Evolutionary conservation across 2,113 vertebrate genomes (phyloP), one percentile per base, ranked within the genome.

Genomic region (Galemys pyrenaicus): DNA sequence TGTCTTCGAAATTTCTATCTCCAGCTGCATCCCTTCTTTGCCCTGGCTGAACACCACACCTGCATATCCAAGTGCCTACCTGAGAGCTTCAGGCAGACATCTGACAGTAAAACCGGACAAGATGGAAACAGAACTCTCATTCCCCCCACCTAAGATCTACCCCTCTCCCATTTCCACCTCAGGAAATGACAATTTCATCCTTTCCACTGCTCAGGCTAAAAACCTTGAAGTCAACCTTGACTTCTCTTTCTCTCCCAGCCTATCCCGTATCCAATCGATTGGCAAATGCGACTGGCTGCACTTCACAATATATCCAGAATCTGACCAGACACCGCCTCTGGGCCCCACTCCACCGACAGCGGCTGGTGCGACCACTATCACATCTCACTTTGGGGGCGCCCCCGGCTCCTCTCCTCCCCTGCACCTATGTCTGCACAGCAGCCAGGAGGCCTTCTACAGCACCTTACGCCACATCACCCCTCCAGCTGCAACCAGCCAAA

Each of bases 41-140:
- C 13, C 64, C 12, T 16, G 24, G 6, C 70, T 70, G 44, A 90
- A 85, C 22, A 32, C 62, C 39, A 84, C 58, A 90, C 35, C 30
- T 75, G 28, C 5, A 7, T 46, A 67, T 71, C 82, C 74, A 67
- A 26, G 9, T 46, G 85, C 49, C 65, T 46, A 17, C 64, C 41
- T 93, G 87, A 81, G 77, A 81, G 80, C 89, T 92, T 82, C 65
- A 87, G 30, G 85, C 89, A 95, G 73, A 70, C 39, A 4, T 65
- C 32, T 75, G 65, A 88, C 10, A 84, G 64, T 91, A 87, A 95
- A 94, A 91, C 41, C 54, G n/a, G 85, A 93, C 78, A 60, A 64
- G 87, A 92, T 17, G 30, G 60, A 92, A 87, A 90, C 30, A 90
- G 75, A 83, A 68, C 54, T 58, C 71, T 70, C 95, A 12, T 49